Base-by-base conservation (phyloP, 92 coral and sea anemone species). In the Isaurus tuberculatus region DNA sequence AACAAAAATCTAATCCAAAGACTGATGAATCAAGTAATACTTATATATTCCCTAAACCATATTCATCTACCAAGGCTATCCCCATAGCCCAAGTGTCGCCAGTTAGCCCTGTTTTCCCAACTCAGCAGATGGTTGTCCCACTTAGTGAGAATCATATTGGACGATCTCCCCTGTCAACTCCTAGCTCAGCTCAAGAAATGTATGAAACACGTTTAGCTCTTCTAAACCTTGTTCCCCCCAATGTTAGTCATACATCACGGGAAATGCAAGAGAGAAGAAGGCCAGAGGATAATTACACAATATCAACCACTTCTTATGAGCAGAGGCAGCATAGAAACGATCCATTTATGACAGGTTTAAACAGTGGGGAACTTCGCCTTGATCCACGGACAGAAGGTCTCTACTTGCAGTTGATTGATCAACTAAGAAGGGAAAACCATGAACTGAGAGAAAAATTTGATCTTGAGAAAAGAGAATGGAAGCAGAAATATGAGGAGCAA, bases 131-230 rank as follows among this genome's bases (percentile, higher is more conserved):
- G 5, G 79, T 65, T 75, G 80, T 80, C 16, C 73, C 74, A 22
- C 83, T 83, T 17, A 49, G 88, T 0, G 90, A 88, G 68, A 84
- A 79, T 43, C 43, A 73, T 36, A 75, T 81, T 9, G 19, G 74
- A 55, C 60, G 80, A 37, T 81, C 85, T 14, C 95, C 95, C 0
- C 91, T 95, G 31, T 92, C 93, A 8, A 88, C 88, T 25, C 82
- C 94, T 11, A 96, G 90, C 57, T 84, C 99, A 1, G 95, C 98
- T 30, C 92, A 95, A 44, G 99, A 96, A 79, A 94, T 96, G 99
- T 96, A 96, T 70, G 91, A 96, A 86, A 94, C 95, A 25, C 88
- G 99, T 30, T 91, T 96, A 33, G 99, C 99, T 9, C 66, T 94
- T 48, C 91, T 96, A 90, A 92, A 96, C 79, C 87, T 96, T 55